These are phyloP conservation scores for Petrocephalus schoutedeni DNA, from an alignment of 2,797 vertebrate species.

Conservation along the genomic window DNA sequence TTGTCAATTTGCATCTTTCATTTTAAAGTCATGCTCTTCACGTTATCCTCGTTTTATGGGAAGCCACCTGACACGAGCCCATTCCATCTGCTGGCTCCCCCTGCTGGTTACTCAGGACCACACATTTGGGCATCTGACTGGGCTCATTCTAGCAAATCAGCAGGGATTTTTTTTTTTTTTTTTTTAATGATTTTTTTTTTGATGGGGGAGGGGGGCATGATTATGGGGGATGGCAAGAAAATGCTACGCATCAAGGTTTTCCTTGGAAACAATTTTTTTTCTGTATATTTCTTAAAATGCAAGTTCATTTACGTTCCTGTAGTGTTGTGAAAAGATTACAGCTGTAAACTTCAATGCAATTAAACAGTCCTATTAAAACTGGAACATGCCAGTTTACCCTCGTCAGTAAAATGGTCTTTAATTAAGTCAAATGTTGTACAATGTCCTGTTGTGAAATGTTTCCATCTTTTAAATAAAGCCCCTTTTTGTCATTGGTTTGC, in stretches of 20 bases:
- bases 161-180: background rate
- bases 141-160: background rate
- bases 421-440: constrained; percentile 27
- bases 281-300: background rate
- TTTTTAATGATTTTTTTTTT: background rate
- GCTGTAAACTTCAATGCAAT: constrained; percentile 2
- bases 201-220: background rate
- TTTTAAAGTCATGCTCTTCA: background rate
- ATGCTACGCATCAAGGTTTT: background rate
- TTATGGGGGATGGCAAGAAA: background rate
- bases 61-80: background rate
- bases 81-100: background rate
- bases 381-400: background rate
- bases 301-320: constrained; percentile 9
- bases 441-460: constrained; percentile 32
- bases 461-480: constrained; percentile 44
- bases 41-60: background rate
- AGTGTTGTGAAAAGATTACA: background rate
- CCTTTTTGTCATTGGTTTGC: constrained; percentile 13
- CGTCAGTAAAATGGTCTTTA: constrained; percentile 14
- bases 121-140: background rate
- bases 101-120: background rate
- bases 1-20: background rate
- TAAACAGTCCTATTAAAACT: background rate
- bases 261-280: constrained; percentile 2